Evolutionary conservation across 2,888 invertebrate species (phyloP).

Genomic region (Monopis laevigella): DNA sequence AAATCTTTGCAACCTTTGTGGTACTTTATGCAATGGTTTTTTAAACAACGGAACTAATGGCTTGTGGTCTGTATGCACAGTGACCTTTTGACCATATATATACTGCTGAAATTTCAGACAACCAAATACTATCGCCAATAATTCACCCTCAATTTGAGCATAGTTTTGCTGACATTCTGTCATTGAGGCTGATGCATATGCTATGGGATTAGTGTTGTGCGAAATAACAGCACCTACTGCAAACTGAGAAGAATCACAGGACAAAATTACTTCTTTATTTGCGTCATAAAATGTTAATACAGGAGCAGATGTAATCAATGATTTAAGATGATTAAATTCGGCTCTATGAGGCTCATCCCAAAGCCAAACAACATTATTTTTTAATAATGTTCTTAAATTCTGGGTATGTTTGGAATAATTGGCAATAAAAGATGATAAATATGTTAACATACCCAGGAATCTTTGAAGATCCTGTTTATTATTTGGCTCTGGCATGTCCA

Average conservation of each 20-base stretch:
- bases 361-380: conserved; percentile 21
- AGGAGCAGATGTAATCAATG: conserved; percentile 18
- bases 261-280: conserved; percentile 14
- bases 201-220: conserved; percentile 22
- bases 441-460: conserved; percentile 21
- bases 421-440: conserved; percentile 18
- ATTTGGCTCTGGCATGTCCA: conserved; percentile 18
- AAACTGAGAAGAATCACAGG: conserved; percentile 20
- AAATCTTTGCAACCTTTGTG: conserved; percentile 24
- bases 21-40: conserved; percentile 19
- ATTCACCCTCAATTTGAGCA: conserved; percentile 22
- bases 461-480: conserved; percentile 19
- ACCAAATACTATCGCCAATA: conserved; percentile 20
- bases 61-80: conserved; percentile 25
- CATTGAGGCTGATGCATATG: conserved; percentile 21
- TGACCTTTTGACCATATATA: conserved; percentile 13
- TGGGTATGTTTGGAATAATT: conserved; percentile 16
- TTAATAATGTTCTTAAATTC: conserved; percentile 17
- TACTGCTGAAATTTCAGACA: conserved; percentile 20
- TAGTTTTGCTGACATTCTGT: conserved; percentile 19
- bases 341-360: conserved; percentile 24
- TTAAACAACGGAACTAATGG: conserved; percentile 24
- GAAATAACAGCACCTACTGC: conserved; percentile 20
- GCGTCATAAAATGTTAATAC: conserved; percentile 19
- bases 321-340: conserved; percentile 17